Base-by-base conservation (phyloP, 1,140 invertebrate genomes). In the Drosophila albomicans region DNA sequence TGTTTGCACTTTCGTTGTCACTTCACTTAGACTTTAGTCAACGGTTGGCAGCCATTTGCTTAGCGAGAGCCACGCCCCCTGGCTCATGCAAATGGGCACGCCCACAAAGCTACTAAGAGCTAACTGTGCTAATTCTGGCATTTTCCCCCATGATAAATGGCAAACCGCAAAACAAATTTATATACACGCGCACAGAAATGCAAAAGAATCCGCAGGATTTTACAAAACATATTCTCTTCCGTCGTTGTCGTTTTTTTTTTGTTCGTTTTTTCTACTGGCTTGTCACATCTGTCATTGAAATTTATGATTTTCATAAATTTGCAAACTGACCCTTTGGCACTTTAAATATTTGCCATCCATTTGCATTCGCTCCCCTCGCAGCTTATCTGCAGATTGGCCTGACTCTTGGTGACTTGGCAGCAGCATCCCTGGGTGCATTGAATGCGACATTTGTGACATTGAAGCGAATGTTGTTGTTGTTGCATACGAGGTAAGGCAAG, bases 61-160 rank as follows among this genome's bases (percentile, higher is more conserved):
- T 15, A 54, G 72, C 20, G 20, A 25, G 20, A 25, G 20, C 49
- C 46, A 75, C 80, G 69, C 84, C 84, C 52, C 25, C 51, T 45
- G 46, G 49, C 30, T 16, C 45, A 54, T 41, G 51, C 7, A 54
- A 57, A 46, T 48, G 62, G 5, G 5, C 75, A 73, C 68, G 71
- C 79, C 82, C 82, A 25, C 20, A 61, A 64, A 51, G 38, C 57
- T 57, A 1, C 28, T 54, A 59, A 49, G 15, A 11, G 63, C 68
- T 20, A n/a, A 51, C 62, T 16, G 52, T 56, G 48, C 64, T 81
- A 89, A 81, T 89, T 88, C 73, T 52, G 80, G 56, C 52, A 59
- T 68, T 74, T 68, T 15, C 32, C 62, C 20, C 45, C 62, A 79
- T 89, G 85, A 88, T 85, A 78, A 85, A 89, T 89, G 62, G 81